Evolutionary conservation across 2,888 invertebrate species (phyloP), one percentile per base, ranked within the genome.

Genomic region (Prosapia bicincta): DNA sequence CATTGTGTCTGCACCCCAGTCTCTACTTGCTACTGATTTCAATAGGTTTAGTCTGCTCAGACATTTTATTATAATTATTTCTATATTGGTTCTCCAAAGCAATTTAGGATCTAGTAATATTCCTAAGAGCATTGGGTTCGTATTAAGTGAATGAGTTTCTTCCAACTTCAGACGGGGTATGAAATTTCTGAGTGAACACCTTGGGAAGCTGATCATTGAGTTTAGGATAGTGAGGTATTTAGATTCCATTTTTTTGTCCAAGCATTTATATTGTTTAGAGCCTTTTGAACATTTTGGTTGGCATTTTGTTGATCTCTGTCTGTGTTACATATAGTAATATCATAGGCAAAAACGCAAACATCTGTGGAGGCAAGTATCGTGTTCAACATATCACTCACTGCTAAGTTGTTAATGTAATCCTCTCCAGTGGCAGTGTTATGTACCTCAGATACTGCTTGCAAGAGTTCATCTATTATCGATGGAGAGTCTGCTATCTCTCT

Each of bases 211-310:
- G 54, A 7, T 13, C 54, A 54, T 54, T 54, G 20, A 9, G 54
- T 54, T 54, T 54, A 20, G n/a, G 54, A 54, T 54, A 54, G 54
- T 20, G 7, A 54, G 3, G 20, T 54, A 20, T 72, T 77, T 3
- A 68, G 72, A 20, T n/a, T 66, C 67, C 38, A 43, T 20, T 69
- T 54, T 43, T 0, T 65, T 66, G n/a, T 20, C 25, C n/a, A 30
- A 67, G 32, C 1, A 78, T 78, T 54, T 78, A 23, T 73, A 66
- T 30, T 54, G 54, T 54, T 54, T 20, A 54, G 20, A 13, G 54
- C 54, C 20, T 54, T 20, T 20, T 54, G 2, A 20, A 54, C 20
- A 9, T 54, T 54, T 54, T 54, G 20, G 7, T n/a, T 38, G 38
- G 38, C 38, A 13, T 38, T 6, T 38, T 13, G 15, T 13, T 6